Evolutionary conservation across 2,888 invertebrate genomes (phyloP).

Genomic region (Byasa hedistus): DNA sequence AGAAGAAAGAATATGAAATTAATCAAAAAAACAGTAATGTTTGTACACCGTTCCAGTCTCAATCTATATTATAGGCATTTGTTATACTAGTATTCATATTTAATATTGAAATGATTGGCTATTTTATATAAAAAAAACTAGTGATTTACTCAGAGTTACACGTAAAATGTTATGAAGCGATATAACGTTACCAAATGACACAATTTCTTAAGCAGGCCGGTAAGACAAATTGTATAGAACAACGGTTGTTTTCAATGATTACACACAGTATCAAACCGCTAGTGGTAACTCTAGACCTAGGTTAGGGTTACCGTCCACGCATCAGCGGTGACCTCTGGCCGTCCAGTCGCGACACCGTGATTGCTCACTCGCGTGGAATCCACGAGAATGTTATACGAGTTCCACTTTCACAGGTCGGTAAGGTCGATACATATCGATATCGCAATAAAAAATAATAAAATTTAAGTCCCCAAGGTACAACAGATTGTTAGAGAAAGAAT

Average conservation of each 20-base stretch:
- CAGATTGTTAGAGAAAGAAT: no score
- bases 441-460: no score
- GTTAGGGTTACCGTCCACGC: slow-evolving; percentile 59
- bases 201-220: neutral
- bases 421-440: slow-evolving; percentile 10
- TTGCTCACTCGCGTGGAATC: slow-evolving; percentile 14
- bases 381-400: slow-evolving; percentile 11
- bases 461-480: no score
- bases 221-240: slow-evolving; percentile 38
- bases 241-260: slow-evolving; percentile 47
- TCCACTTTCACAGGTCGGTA: slow-evolving; percentile 22
- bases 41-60: no score
- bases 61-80: no score
- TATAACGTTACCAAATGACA: neutral
- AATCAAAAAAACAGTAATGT: no score
- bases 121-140: neutral
- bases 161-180: neutral
- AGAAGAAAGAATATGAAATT: no score
- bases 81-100: no score
- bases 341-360: slow-evolving; percentile 27
- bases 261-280: slow-evolving; percentile 62
- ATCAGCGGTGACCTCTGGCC: slow-evolving; percentile 57
- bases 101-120: no score
- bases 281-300: slow-evolving; percentile 54
- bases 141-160: no score